Evolutionary conservation across 2,888 invertebrate species (phyloP).

Genomic region (Stenoptilia bipunctidactyla): DNA sequence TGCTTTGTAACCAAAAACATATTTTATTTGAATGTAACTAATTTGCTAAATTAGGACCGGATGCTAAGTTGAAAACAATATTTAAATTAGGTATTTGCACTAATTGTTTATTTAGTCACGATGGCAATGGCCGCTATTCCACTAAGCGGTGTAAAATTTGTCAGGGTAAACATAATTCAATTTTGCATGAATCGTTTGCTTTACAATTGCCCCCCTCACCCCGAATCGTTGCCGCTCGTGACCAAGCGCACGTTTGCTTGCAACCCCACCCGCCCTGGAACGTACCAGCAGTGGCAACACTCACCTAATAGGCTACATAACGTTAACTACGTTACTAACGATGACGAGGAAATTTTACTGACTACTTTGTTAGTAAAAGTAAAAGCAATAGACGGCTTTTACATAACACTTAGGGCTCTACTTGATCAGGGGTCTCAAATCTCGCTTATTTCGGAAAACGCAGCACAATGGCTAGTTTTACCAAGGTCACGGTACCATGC

Average conservation of each 20-base stretch:
- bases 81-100: conserved; percentile 7
- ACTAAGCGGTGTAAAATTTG: conserved; percentile 9
- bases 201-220: background rate
- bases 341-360: conserved; percentile 2
- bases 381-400: background rate
- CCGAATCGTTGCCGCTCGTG: background rate
- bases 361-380: conserved; percentile 2
- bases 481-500: background rate
- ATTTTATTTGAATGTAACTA: conserved; percentile 8
- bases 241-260: background rate
- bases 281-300: background rate
- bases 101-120: conserved; percentile 9
- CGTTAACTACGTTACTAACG: conserved; percentile 1
- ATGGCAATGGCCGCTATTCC: conserved; percentile 6
- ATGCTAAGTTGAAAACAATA: conserved; percentile 5
- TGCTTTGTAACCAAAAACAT: conserved; percentile 8
- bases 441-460: conserved; percentile 10
- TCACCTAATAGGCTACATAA: background rate
- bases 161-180: conserved; percentile 6
- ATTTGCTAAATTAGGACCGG: conserved; percentile 8
- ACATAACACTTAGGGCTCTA: background rate
- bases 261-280: background rate
- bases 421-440: conserved; percentile 7
- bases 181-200: conserved; percentile 5
- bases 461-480: conserved; percentile 5